Conservation (phyloP, 1,140 invertebrate genomes). For the Drosophila littoralis region DNA sequence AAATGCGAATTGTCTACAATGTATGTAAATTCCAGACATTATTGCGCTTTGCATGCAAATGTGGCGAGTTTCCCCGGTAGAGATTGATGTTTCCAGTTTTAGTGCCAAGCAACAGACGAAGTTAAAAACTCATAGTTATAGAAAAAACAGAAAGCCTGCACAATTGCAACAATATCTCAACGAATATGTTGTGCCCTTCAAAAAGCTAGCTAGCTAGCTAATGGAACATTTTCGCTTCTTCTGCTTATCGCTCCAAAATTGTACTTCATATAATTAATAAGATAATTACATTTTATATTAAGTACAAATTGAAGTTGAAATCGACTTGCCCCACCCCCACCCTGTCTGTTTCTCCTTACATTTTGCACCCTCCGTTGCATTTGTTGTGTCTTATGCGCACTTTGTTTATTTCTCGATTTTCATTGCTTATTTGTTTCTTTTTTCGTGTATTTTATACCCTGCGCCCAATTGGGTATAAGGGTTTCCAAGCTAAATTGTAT, state of each 20-base stretch:
- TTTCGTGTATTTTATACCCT: neutral
- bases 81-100: neutral
- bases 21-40: conserved; percentile 48
- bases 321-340: neutral
- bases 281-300: no score
- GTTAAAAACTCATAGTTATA: no score
- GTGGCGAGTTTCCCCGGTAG: conserved; percentile 3
- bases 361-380: neutral
- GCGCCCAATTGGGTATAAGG: no score
- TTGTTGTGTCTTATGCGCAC: conserved; percentile 14
- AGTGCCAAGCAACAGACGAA: neutral
- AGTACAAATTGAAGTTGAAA: conserved; percentile 7
- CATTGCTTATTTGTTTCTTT: conserved; percentile 1
- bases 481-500: no score
- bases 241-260: no score
- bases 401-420: conserved; percentile 21
- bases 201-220: no score
- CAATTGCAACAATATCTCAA: no score
- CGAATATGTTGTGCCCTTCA: no score
- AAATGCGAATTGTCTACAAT: conserved; percentile 24
- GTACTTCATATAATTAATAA: no score
- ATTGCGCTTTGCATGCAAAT: conserved; percentile 51
- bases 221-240: no score
- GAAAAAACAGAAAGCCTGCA: no score
- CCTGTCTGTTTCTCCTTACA: neutral